phyloP scores from a whole-genome alignment of 1,140 invertebrate species.

The Eumeta japonica region DNA sequence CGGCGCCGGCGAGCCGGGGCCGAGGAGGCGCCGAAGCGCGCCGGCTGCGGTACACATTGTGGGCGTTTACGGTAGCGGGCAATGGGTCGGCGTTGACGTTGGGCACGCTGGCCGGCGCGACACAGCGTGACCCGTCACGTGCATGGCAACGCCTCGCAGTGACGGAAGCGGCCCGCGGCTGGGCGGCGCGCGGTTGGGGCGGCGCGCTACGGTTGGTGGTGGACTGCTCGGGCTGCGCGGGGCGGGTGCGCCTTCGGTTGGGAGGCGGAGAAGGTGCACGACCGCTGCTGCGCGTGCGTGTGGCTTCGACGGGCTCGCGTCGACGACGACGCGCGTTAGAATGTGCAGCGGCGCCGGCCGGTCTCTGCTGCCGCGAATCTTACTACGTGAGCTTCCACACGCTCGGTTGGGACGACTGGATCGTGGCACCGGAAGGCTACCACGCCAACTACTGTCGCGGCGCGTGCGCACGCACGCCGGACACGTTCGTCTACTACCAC shows the following conservation, averaged over 20 bases:
- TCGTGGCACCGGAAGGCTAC: slow-evolving; percentile 86
- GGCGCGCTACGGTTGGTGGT: slow-evolving; percentile 73
- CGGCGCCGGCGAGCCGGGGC: slow-evolving; percentile 66
- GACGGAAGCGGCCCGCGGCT: slow-evolving; percentile 71
- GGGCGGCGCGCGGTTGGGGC: slow-evolving; percentile 58
- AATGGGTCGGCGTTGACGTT: slow-evolving; percentile 62
- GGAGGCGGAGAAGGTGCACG: slow-evolving; percentile 62
- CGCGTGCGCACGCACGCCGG: slow-evolving; percentile 79
- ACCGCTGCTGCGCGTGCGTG: slow-evolving; percentile 82
- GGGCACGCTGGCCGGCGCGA: slow-evolving; percentile 69
- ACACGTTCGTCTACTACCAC: slow-evolving; percentile 83
- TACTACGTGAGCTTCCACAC: slow-evolving; percentile 89
- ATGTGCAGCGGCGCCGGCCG: slow-evolving; percentile 71
- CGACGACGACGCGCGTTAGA: slow-evolving; percentile 79
- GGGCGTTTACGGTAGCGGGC: slow-evolving; percentile 65
- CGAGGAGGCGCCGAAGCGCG: slow-evolving; percentile 37
- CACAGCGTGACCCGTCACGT: slow-evolving; percentile 66
- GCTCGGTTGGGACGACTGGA: slow-evolving; percentile 93
- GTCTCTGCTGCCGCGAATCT: slow-evolving; percentile 86
- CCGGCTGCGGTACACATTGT: slow-evolving; percentile 63
- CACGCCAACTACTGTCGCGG: slow-evolving; percentile 94
- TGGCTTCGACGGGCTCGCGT: slow-evolving; percentile 65
- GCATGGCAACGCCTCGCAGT: slow-evolving; percentile 89
- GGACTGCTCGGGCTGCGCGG: slow-evolving; percentile 82
- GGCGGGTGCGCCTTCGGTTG: slow-evolving; percentile 64